phyloP scores from a whole-genome alignment of 2,797 vertebrate genomes.

The Cuniculus paca region DNA sequence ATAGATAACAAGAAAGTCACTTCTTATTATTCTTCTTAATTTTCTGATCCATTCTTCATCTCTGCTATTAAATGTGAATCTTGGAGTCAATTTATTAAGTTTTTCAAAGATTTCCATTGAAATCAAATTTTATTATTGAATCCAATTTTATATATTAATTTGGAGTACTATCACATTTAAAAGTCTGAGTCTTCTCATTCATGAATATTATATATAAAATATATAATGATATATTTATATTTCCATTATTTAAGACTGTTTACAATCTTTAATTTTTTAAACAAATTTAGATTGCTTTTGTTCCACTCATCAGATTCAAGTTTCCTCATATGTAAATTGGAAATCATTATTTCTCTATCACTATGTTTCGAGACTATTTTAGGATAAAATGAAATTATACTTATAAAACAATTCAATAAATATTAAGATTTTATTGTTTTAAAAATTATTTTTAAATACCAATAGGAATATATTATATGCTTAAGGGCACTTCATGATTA shows the following conservation, averaged over 20 bases:
- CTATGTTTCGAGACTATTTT: not conserved
- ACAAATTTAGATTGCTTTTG: not conserved
- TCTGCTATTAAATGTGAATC: constrained; percentile 5
- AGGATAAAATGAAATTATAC: constrained; percentile 42
- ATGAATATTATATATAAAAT: not conserved
- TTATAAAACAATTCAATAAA: constrained; percentile 56
- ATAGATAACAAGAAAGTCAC: not conserved
- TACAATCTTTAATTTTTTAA: constrained; percentile 14
- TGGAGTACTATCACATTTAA: not conserved
- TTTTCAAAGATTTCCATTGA: not conserved
- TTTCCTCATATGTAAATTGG: constrained; percentile 42
- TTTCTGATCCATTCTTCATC: not conserved
- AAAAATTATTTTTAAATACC: constrained; percentile 16
- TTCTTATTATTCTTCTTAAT: not conserved
- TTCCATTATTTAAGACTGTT: not conserved
- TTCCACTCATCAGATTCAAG: not conserved
- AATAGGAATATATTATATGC: not conserved
- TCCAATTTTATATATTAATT: not conserved
- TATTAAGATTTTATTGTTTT: not conserved
- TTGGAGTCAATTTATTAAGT: not conserved
- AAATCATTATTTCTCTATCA: constrained; percentile 35
- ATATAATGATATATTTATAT: not conserved
- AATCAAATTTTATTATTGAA: not conserved
- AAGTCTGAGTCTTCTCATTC: not conserved
- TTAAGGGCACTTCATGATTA: constrained; percentile 17